Evolutionary conservation across 2,113 vertebrate genomes (phyloP).

Genomic region (Tragelaphus scriptus): DNA sequence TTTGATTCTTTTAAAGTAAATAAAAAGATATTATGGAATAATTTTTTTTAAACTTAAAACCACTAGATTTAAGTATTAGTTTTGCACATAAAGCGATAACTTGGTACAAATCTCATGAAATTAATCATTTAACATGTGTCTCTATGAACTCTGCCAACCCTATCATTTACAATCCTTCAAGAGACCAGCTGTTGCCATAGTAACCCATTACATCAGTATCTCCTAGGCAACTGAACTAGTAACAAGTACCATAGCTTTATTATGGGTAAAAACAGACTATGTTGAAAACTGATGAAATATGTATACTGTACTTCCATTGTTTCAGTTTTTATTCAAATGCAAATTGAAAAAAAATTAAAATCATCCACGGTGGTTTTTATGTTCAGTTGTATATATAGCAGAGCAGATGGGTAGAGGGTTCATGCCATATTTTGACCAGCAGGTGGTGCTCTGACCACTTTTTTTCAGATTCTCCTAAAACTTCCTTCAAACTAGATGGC

Average conservation of each 20-base stretch:
- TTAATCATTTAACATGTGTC: constrained; percentile 94
- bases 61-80: constrained; percentile 76
- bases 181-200: constrained; percentile 95
- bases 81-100: constrained; percentile 77
- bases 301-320: constrained; percentile 78
- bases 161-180: constrained; percentile 95
- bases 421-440: constrained; percentile 76
- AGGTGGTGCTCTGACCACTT: constrained; percentile 86
- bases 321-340: constrained; percentile 74
- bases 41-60: constrained; percentile 62
- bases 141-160: constrained; percentile 94
- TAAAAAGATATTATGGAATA: constrained; percentile 72
- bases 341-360: constrained; percentile 68
- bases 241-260: constrained; percentile 85
- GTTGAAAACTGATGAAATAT: constrained; percentile 85
- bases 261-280: constrained; percentile 81
- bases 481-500: constrained; percentile 1
- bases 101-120: constrained; percentile 85
- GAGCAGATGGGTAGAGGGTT: not conserved
- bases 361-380: constrained; percentile 34
- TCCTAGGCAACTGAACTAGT: constrained; percentile 94
- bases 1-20: constrained; percentile 95
- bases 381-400: constrained; percentile 38
- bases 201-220: constrained; percentile 93
- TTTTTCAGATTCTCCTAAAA: constrained; percentile 51